Evolutionary conservation across 64 coral and sea anemone genomes (phyloP).

Genomic region (Porites lutea): DNA sequence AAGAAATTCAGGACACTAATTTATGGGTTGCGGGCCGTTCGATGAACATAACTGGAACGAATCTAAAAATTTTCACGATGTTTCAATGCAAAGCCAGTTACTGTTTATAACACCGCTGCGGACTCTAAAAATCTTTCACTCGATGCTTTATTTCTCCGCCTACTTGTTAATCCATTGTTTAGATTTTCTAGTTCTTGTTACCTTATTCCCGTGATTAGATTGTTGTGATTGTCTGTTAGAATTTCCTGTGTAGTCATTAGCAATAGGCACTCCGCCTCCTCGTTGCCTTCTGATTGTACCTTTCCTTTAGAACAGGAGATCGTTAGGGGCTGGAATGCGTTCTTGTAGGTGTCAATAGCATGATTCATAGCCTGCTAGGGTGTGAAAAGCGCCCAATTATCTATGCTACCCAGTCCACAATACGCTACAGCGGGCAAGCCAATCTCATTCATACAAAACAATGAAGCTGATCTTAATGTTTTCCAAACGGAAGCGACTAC

Average conservation of each 20-base stretch:
- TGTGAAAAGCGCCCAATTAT: conserved; percentile 22
- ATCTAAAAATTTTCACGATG: too few species aligned
- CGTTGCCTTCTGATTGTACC: not conserved
- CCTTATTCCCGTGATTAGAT: not conserved
- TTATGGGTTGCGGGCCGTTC: too few species aligned
- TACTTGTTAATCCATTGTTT: not conserved
- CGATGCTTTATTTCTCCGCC: conserved; percentile 26
- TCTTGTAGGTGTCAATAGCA: conserved; percentile 36
- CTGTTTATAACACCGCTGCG: not conserved
- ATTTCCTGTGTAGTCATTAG: conserved; percentile 43
- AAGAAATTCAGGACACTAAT: too few species aligned
- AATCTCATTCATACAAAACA: conserved; percentile 31
- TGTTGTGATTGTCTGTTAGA: conserved; percentile 39
- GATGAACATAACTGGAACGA: too few species aligned
- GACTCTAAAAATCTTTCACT: not conserved
- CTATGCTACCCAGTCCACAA: not conserved
- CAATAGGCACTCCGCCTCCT: conserved; percentile 26
- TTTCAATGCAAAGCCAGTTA: not conserved
- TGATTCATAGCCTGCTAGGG: not conserved
- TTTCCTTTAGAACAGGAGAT: not conserved
- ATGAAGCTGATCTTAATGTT: conserved; percentile 36
- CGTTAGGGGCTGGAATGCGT: conserved; percentile 19
- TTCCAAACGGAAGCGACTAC: conserved; percentile 35
- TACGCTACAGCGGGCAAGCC: conserved; percentile 36
- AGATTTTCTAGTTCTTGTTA: too few species aligned